These are phyloP conservation scores for Pelochelys cantorii DNA, from an alignment of 2,797 vertebrate genomes.

Conservation along the genomic window DNA sequence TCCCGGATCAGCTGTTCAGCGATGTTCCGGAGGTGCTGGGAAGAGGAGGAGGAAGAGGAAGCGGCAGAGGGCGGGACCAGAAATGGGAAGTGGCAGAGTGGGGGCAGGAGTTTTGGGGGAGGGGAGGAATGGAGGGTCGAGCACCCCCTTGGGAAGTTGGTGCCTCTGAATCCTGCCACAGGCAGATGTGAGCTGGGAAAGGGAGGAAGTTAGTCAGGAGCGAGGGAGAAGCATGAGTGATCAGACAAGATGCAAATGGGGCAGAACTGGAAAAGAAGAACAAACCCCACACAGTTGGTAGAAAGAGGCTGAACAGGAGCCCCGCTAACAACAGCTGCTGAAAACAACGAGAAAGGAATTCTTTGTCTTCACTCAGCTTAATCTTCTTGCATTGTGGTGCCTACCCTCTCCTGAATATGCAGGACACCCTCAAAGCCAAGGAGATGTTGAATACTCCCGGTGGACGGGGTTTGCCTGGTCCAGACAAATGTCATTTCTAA, in stretches of 20 bases:
- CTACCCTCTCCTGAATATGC: background rate
- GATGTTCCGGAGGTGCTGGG: too few species aligned
- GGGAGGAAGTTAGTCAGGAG: background rate
- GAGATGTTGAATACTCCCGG: background rate
- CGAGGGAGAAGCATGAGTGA: background rate
- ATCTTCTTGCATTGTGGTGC: background rate
- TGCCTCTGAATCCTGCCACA: background rate
- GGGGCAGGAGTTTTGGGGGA: background rate
- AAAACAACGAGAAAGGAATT: background rate
- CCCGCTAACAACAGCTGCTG: background rate
- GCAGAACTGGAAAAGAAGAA: background rate
- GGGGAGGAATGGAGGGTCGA: too few species aligned
- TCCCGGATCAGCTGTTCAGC: too few species aligned
- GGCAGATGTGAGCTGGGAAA: background rate
- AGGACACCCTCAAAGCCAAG: background rate
- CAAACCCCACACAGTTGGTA: background rate
- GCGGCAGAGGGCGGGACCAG: background rate
- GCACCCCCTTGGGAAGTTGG: too few species aligned
- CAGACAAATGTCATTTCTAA: background rate
- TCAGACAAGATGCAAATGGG: background rate
- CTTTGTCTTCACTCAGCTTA: background rate
- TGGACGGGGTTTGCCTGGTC: background rate
- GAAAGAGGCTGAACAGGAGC: background rate
- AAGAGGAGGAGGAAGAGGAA: background rate
- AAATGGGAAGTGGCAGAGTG: background rate